Evolutionary conservation across 2,888 invertebrate genomes (phyloP).

Genomic region (Syritta pipiens): DNA sequence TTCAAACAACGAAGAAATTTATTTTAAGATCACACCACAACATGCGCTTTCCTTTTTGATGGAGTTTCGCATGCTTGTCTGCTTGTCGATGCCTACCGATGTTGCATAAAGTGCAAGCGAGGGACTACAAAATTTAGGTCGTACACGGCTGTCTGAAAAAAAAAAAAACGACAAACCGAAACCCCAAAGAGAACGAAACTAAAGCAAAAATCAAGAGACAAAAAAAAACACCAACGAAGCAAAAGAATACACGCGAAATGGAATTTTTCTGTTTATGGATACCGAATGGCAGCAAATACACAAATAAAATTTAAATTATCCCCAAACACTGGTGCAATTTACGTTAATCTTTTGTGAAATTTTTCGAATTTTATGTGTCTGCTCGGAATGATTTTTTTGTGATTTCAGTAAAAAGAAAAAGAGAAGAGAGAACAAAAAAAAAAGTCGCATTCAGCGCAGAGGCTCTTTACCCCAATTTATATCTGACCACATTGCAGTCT

Average conservation of each 20-base stretch:
- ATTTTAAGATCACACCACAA: constrained; percentile 48
- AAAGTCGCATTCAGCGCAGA: background rate
- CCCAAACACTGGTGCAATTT: constrained; percentile 49
- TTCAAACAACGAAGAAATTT: constrained; percentile 59
- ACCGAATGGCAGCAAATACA: constrained; percentile 24
- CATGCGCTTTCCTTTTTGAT: constrained; percentile 25
- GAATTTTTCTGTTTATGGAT: constrained; percentile 38
- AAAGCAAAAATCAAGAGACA: background rate
- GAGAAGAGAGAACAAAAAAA: background rate
- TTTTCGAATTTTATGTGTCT: constrained; percentile 39
- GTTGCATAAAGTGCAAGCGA: constrained; percentile 37
- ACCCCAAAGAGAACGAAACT: constrained; percentile 15
- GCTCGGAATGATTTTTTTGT: constrained; percentile 50
- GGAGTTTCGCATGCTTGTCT: constrained; percentile 26
- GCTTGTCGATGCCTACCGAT: too few relatives aligned
- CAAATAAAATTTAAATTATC: constrained; percentile 51
- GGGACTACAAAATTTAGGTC: constrained; percentile 53
- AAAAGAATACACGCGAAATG: constrained; percentile 11
- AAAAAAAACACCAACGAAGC: background rate
- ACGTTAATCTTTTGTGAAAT: constrained; percentile 52
- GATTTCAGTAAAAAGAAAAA: constrained; percentile 20
- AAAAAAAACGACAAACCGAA: constrained; percentile 2
- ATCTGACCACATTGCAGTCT: constrained; percentile 62
- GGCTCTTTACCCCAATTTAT: constrained; percentile 13
- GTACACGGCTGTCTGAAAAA: constrained; percentile 9